Evolutionary conservation across 2,113 vertebrate species (phyloP).

Genomic region (Tachysurus fulvidraco): DNA sequence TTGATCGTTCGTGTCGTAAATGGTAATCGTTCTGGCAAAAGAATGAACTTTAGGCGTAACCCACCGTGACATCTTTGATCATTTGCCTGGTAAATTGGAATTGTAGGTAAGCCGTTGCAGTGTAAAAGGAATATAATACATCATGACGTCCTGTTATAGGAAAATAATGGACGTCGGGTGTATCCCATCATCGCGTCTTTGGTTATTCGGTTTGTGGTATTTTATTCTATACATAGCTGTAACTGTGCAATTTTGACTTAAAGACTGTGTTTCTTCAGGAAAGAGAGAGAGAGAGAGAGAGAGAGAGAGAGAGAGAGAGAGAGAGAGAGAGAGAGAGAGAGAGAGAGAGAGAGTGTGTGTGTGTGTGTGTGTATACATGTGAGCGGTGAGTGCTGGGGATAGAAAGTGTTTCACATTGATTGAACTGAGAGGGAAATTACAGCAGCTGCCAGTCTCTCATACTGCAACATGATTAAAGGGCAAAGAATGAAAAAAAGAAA

Average conservation of each 20-base stretch:
- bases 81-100: background rate
- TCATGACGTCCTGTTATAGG: background rate
- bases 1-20: too few species aligned
- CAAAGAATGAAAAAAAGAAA: background rate
- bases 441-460: conserved; percentile 64
- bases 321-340: background rate
- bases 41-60: background rate
- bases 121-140: background rate
- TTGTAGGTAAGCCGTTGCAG: background rate
- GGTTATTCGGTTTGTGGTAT: background rate
- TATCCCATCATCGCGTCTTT: background rate
- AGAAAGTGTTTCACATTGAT: conserved; percentile 67
- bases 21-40: background rate
- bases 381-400: conserved; percentile 35
- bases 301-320: background rate
- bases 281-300: background rate
- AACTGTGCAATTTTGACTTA: background rate
- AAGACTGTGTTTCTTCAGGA: background rate
- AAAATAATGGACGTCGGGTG: background rate
- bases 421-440: conserved; percentile 68
- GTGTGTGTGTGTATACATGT: background rate
- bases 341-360: too few species aligned
- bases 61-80: background rate
- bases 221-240: background rate
- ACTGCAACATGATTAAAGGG: conserved; percentile 56